Base-by-base conservation (phyloP, 1,140 invertebrate species). In the Drosophila lacertosa region DNA sequence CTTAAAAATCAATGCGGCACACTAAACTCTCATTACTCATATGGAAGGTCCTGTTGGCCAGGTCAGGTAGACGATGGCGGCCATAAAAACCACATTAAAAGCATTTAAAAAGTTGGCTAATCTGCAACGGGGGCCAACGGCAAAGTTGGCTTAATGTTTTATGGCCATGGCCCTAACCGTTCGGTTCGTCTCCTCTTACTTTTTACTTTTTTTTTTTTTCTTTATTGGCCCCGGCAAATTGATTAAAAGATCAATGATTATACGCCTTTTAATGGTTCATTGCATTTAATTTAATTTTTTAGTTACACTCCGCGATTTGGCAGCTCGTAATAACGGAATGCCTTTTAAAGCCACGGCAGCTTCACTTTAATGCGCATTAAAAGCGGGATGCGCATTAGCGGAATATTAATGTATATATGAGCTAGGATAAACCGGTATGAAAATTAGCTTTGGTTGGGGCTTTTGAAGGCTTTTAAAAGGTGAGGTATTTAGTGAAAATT, bases 191-290 rank as follows among this genome's bases (percentile, higher is more conserved):
- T 48, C 35, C 11, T 24, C 39, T 13, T 20, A 10, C 22, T 45
- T 45, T 72, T 71, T 11, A 35, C 3, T 39, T 32, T 50, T 13
- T 26, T 2, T 16, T 50, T 33, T 18, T 3, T 59, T 74, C 82
- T 73, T 73, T 86, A 78, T 88, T 86, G 82, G 77, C 15, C 60
- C 15, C 64, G 33, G 63, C 74, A 77, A 86, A 86, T 86, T 86
- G 82, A 86, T 86, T 86, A 86, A 86, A 86, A 86, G 82, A 86
- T 86, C 82, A 86, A 82, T 88, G 82, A 86, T 86, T 78, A 82
- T 88, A 73, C 54, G 70, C 70, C 59, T 62, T 82, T 86, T 86
- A 86, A 86, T 86, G 82, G 77, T 77, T 77, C 82, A 70, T 64
- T 82, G 82, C 74, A 77, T 81, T 86, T 74, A 66, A 82, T 86